Evolutionary conservation across 2,888 invertebrate species (phyloP).

Genomic region (Coleophora flavipennella): DNA sequence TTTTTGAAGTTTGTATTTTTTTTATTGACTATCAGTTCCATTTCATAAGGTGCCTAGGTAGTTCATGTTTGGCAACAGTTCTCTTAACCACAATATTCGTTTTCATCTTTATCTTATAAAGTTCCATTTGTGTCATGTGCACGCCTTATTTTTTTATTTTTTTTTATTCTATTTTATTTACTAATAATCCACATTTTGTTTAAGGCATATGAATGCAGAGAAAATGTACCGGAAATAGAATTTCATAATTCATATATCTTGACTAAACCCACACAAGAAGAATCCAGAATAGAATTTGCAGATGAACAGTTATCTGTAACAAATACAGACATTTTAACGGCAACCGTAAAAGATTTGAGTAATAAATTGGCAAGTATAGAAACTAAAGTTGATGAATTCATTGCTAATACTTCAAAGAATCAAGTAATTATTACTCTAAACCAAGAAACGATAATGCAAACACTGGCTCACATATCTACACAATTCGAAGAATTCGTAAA

Average conservation of each 20-base stretch:
- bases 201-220: slow-evolving; percentile 4
- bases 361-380: slow-evolving; percentile 5
- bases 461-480: slow-evolving; percentile 3
- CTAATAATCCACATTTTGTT: slow-evolving; percentile 1
- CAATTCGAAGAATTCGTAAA: slow-evolving; percentile 5
- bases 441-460: slow-evolving; percentile 7
- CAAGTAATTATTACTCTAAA: slow-evolving; percentile 6
- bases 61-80: too few relatives aligned
- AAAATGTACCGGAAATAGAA: slow-evolving; percentile 4
- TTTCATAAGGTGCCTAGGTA: too few relatives aligned
- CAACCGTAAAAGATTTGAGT: slow-evolving; percentile 5
- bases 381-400: slow-evolving; percentile 5
- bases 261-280: slow-evolving; percentile 4
- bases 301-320: slow-evolving; percentile 5
- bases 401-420: slow-evolving; percentile 7
- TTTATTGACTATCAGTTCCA: too few relatives aligned
- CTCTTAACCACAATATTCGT: too few relatives aligned
- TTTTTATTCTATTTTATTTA: too few relatives aligned
- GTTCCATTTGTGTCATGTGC: too few relatives aligned
- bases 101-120: too few relatives aligned
- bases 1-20: too few relatives aligned
- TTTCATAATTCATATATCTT: slow-evolving; percentile 5
- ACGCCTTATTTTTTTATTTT: too few relatives aligned
- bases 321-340: slow-evolving; percentile 5
- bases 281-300: slow-evolving; percentile 5